Conservation (phyloP, 2,888 invertebrate genomes). For the Aethes cnicana region DNA sequence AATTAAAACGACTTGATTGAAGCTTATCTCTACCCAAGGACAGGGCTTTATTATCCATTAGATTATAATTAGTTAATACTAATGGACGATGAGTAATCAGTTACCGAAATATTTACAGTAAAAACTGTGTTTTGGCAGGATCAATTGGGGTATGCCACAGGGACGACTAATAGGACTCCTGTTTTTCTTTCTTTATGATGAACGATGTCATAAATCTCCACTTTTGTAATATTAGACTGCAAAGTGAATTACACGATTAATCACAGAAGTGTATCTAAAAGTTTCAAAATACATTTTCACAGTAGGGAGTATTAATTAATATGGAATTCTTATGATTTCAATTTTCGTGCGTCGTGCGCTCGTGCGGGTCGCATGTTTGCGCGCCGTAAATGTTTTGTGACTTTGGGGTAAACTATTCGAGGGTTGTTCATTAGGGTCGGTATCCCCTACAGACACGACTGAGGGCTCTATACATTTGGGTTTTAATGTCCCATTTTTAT, state of each 20-base stretch:
- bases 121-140: not conserved
- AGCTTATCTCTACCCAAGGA: conserved; percentile 21
- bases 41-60: conserved; percentile 14
- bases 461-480: not conserved
- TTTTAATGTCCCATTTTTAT: too few species aligned
- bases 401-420: conserved; percentile 50
- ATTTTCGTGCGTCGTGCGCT: conserved; percentile 39
- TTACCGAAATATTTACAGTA: not conserved
- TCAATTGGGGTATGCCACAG: too few species aligned
- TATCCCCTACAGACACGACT: conserved; percentile 31
- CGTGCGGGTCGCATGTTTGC: conserved; percentile 58
- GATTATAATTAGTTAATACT: conserved; percentile 17
- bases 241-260: too few species aligned
- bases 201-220: too few species aligned
- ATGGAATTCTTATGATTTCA: conserved; percentile 44
- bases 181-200: too few species aligned
- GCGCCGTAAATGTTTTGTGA: conserved; percentile 59
- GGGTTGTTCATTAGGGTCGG: conserved; percentile 50
- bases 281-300: conserved; percentile 2
- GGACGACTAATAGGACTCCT: too few species aligned
- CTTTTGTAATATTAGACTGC: too few species aligned
- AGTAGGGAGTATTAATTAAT: conserved; percentile 7
- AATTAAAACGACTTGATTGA: conserved; percentile 17
- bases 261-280: too few species aligned
- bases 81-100: conserved; percentile 6